Evolutionary conservation across 2,888 invertebrate genomes (phyloP), one percentile per base, ranked within the genome.

Genomic region (Sphaerophoria rueppellii): DNA sequence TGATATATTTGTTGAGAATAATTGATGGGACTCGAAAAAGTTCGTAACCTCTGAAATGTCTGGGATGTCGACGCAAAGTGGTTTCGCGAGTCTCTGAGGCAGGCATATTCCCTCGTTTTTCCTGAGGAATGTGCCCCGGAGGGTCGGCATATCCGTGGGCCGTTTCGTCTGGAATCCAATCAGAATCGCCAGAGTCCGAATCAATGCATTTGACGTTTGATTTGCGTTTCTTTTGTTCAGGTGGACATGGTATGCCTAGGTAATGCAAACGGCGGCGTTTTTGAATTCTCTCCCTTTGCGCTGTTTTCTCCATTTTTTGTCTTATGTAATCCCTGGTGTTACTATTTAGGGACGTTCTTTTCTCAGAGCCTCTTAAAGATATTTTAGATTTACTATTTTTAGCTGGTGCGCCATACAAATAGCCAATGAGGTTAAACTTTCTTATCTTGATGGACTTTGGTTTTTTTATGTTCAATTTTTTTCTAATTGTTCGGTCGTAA

Each of bases 391-490:
- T 37, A 24, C 1, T 24, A 2, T 37, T 76, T 9, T 7, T 69
- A 5, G 24, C 16, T 12, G 24, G 40, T 1, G 57, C 43, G 0
- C 88, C 88, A 65, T 88, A 90, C 16, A 89, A 67, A 71, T 87
- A 91, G 0, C 89, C 89, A 9, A 91, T 91, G n/a, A 91, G 86
- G 79, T 91, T 91, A 14, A 91, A 91, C 73, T 91, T 92, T 40
- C 88, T 90, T 0, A 91, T 89, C 9, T 89, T 88, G 9, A 90
- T 89, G 7, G 86, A 87, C 3, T 88, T 89, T 0, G 91, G 91
- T 40, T 90, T 89, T 12, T 89, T 89, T 1, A 91, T 82, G 70
- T 89, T 89, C 0, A 91, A 65, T 4, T 89, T 89, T 86, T 89
- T 90, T 24, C 89, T 88, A 2, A 88, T 77, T 7, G 86, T 79